Evolutionary conservation across 2,113 vertebrate genomes (phyloP), one percentile per base, ranked within the genome.

Genomic region (Calyptommatus sinebrachiatus): DNA sequence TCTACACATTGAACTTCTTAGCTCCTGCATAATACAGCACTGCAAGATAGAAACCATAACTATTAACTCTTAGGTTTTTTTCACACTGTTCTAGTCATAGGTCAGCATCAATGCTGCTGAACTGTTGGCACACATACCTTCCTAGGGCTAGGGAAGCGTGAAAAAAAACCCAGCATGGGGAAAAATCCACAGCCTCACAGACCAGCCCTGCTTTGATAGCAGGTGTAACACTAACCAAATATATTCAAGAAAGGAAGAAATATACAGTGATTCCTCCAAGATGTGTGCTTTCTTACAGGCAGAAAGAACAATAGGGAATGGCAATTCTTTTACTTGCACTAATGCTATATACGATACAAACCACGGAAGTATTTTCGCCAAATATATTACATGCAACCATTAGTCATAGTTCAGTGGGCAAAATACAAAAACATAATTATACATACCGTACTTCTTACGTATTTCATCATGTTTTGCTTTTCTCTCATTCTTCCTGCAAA

Each of bases 391-490:
- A 71, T 21, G 41, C 26, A 53, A 31, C 26, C 26, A 29, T 61
- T 18, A 10, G 10, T 45, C 22, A 74, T n/a, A 16, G 22, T n/a
- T 70, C 28, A 8, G 41, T 61, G 53, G 53, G 53, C 50, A 70
- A 70, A 22, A 61, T 21, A 1, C 26, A 28, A 31, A 75, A 48
- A 5, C 22, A 21, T 46, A 86, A 73, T 31, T 70, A 70, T 70
- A 76, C 79, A 75, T 94, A 97, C 97, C 97, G 60, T 97, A 98
- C 90, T 98, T 98, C 92, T 91, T 97, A 57, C 96, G 95, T 89
- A 98, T 97, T 79, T 97, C 96, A 83, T 97, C 95, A 3, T 97
- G 94, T 62, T 92, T 94, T 41, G 86, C 70, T 86, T 87, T 96
- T 80, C 94, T 94, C 86, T 97, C 95, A 28, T 83, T 90, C 69